Conservation (phyloP, 2,888 invertebrate genomes). For the Tenthredo distinguenda region DNA sequence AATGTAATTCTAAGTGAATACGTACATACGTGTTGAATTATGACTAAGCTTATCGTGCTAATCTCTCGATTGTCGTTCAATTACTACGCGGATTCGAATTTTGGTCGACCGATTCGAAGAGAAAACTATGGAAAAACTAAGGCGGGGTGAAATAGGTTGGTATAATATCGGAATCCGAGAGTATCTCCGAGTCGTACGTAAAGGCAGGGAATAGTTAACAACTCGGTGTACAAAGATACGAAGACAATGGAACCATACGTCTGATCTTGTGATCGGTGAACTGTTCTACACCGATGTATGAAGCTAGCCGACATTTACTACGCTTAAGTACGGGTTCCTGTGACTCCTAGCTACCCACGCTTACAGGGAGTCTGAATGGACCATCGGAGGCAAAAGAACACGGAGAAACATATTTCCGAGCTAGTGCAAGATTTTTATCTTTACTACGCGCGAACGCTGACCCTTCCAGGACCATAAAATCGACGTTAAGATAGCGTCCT, state of each 20-base stretch:
- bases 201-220: neutral
- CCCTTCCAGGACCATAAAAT: slow-evolving; percentile 45
- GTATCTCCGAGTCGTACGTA: neutral
- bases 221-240: neutral
- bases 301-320: slow-evolving; percentile 39
- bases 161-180: neutral
- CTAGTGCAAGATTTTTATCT: slow-evolving; percentile 50
- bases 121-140: no score
- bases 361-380: slow-evolving; percentile 15
- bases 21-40: no score
- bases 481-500: slow-evolving; percentile 46
- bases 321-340: slow-evolving; percentile 37
- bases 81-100: no score
- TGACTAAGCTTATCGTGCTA: no score
- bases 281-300: slow-evolving; percentile 25
- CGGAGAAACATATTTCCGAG: slow-evolving; percentile 48
- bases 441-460: slow-evolving; percentile 51
- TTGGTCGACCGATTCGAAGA: no score
- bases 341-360: slow-evolving; percentile 42
- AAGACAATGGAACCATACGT: slow-evolving; percentile 28
- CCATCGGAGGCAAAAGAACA: slow-evolving; percentile 45
- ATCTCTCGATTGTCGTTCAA: no score
- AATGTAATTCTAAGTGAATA: neutral
- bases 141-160: neutral
- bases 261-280: slow-evolving; percentile 33